A percentile compares a stretch with the other conserved stretches of the same genome.
Conservation (phyloP, 2,113 vertebrate genomes). For the Rhombomys opimus region DNA sequence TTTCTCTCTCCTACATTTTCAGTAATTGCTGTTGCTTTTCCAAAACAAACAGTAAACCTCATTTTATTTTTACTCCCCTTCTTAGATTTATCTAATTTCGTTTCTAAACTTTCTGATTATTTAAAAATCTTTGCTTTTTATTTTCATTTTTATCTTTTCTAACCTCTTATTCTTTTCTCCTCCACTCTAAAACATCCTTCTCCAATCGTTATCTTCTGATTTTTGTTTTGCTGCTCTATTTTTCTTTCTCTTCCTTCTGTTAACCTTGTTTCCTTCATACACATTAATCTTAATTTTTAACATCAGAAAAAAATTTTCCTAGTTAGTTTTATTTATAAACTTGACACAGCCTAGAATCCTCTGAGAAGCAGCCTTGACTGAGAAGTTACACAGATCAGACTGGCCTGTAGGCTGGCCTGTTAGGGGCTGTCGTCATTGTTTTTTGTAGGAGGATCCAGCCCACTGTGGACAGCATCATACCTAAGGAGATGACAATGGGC, state of each 20-base stretch:
- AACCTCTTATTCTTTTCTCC: neutral
- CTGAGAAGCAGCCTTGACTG: neutral
- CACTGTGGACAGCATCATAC: neutral
- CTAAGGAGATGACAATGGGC: neutral
- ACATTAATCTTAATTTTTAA: neutral
- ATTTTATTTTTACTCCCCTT: neutral
- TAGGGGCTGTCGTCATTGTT: neutral
- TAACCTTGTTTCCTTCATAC: neutral
- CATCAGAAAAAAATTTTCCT: neutral
- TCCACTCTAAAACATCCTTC: neutral
- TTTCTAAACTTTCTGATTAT: neutral
- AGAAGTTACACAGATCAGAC: too few species aligned
- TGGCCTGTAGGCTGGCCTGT: too few species aligned
- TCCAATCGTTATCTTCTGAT: neutral
- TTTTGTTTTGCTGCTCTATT: neutral
- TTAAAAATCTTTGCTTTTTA: neutral
- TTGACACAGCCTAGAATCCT: neutral
- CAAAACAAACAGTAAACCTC: neutral
- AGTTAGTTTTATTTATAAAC: neutral
- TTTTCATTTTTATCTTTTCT: neutral
- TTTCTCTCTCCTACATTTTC: neutral
- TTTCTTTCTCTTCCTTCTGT: neutral
- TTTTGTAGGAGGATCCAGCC: neutral
- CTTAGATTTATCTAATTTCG: neutral
- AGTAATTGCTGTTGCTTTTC: neutral